These are phyloP conservation scores for Catocala sponsa DNA, from an alignment of 2,888 invertebrate species.

Conservation along the genomic window DNA sequence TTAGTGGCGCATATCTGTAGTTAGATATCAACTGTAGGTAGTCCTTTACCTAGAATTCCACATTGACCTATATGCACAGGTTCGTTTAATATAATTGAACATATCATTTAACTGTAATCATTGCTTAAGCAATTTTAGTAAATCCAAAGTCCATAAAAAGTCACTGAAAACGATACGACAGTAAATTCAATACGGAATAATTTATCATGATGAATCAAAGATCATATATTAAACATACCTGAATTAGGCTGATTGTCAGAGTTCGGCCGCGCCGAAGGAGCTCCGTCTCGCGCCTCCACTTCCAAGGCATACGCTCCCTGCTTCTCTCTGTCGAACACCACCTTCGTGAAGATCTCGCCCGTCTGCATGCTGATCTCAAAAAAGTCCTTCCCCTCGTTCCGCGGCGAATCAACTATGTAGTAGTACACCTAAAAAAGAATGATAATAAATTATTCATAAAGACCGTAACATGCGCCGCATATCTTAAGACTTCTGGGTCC, in stretches of 20 bases:
- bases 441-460: slow-evolving; percentile 61
- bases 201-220: too few relatives aligned
- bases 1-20: too few relatives aligned
- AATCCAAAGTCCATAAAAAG: too few relatives aligned
- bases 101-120: too few relatives aligned
- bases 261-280: slow-evolving; percentile 98
- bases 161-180: too few relatives aligned
- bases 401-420: slow-evolving; percentile 96
- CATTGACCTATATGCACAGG: too few relatives aligned
- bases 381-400: slow-evolving; percentile 97
- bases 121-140: too few relatives aligned
- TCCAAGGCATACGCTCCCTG: slow-evolving; percentile 99
- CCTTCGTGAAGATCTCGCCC: slow-evolving; percentile 98
- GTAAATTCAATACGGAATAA: too few relatives aligned
- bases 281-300: slow-evolving; percentile 98
- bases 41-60: too few relatives aligned
- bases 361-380: slow-evolving; percentile 98
- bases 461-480: slow-evolving; percentile 55
- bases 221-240: slow-evolving; percentile 87
- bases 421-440: slow-evolving; percentile 95
- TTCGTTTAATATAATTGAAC: too few relatives aligned
- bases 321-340: slow-evolving; percentile 99
- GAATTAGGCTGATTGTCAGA: slow-evolving; percentile 98
- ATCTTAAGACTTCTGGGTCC: slow-evolving; percentile 53
- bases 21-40: too few relatives aligned